Conservation (phyloP, 2,888 invertebrate species). For the Pandemis cinnamomeana region DNA sequence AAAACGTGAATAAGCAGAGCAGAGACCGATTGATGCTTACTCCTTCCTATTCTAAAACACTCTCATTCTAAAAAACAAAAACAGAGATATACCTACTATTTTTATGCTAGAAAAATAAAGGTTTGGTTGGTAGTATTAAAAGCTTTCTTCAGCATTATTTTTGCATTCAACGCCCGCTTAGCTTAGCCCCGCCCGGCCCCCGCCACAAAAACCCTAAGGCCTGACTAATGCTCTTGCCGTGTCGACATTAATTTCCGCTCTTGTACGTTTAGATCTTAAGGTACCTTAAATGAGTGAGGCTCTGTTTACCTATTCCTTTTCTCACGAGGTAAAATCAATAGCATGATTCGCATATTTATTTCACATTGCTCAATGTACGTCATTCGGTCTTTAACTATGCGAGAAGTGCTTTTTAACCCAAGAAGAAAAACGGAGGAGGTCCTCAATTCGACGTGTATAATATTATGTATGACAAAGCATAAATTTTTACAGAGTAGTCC, state of each 20-base stretch:
- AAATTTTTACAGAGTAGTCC: too few species aligned
- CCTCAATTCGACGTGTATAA: too few species aligned
- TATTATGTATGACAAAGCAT: too few species aligned
- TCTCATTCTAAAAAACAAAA: too few species aligned
- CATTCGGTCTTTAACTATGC: too few species aligned
- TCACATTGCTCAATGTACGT: too few species aligned
- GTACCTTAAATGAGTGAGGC: not conserved
- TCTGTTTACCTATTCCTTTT: not conserved
- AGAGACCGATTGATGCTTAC: too few species aligned
- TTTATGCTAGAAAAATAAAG: not conserved
- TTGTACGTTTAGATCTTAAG: conserved; percentile 9
- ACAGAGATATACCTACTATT: not conserved
- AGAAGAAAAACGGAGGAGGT: too few species aligned
- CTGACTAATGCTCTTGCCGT: conserved; percentile 26
- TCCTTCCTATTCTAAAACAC: too few species aligned
- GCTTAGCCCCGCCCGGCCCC: not conserved
- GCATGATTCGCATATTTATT: not conserved
- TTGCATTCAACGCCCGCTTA: not conserved
- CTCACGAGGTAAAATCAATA: not conserved
- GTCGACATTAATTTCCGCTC: conserved; percentile 3
- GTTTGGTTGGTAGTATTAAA: not conserved
- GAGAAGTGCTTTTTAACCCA: too few species aligned
- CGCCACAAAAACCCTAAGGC: conserved; percentile 33
- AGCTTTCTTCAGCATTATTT: not conserved
- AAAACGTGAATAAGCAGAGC: too few species aligned